phyloP scores from a whole-genome alignment of 2,888 invertebrate genomes.

The Caenorhabditis sp. region DNA sequence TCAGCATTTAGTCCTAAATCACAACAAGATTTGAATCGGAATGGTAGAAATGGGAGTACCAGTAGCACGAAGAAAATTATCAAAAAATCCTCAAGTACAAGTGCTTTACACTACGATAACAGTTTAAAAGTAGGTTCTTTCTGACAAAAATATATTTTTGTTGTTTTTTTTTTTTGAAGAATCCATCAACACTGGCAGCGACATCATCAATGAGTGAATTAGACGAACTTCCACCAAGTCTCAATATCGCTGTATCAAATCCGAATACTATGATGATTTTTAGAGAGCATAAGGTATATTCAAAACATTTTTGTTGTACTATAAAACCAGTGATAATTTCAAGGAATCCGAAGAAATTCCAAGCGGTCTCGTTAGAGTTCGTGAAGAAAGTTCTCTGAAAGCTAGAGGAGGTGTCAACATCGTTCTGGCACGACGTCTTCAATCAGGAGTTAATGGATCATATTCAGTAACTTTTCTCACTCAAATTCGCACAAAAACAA shows the following conservation, averaged over 20 bases:
- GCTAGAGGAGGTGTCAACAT: constrained; percentile 42
- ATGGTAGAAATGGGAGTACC: neutral
- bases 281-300: constrained; percentile 16
- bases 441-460: constrained; percentile 42
- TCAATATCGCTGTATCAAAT: constrained; percentile 32
- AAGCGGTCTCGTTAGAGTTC: constrained; percentile 40
- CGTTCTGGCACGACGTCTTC: constrained; percentile 29
- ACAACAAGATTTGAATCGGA: constrained; percentile 38
- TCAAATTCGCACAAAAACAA: neutral
- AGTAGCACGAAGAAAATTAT: constrained; percentile 7
- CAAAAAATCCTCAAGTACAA: constrained; percentile 44
- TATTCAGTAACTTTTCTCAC: constrained; percentile 45
- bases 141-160: too few species aligned
- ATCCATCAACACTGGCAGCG: constrained; percentile 13
- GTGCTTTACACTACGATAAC: constrained; percentile 28
- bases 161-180: neutral
- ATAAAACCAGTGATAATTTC: neutral
- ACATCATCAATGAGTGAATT: constrained; percentile 38
- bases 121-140: neutral
- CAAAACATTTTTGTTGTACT: neutral
- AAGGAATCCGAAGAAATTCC: constrained; percentile 11
- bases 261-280: constrained; percentile 15
- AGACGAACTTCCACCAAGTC: constrained; percentile 31
- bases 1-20: constrained; percentile 52
- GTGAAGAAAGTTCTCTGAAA: constrained; percentile 39